Percentiles rank a stretch among this genome's conserved stretches.
phyloP scores from a whole-genome alignment of 2,113 vertebrate genomes.

The Hydrolagus affinis region DNA sequence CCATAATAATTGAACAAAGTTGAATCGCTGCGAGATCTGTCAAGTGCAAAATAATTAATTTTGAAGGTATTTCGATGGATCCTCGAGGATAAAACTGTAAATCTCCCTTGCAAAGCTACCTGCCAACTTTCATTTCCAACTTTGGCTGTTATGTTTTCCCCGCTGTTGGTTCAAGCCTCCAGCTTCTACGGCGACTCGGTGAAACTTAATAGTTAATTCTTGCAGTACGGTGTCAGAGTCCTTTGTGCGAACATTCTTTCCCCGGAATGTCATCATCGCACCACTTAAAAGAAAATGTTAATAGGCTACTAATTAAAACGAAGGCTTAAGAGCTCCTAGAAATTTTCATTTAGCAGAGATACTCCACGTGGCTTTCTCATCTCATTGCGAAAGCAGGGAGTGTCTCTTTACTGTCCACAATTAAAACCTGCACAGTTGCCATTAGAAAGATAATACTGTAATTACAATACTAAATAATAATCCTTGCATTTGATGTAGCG shows the following conservation, averaged over 20 bases:
- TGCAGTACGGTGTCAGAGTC: neutral
- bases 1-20: neutral
- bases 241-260: neutral
- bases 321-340: neutral
- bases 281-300: constrained; percentile 4
- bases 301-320: constrained; percentile 6
- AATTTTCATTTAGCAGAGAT: neutral
- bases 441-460: no score
- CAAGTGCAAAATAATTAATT: constrained; percentile 1
- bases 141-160: neutral
- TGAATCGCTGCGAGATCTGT: neutral
- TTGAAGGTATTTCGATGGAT: neutral
- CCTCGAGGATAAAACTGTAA: neutral
- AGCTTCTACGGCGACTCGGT: neutral
- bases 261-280: neutral
- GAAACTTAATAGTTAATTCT: constrained; percentile 1
- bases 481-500: no score
- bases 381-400: neutral
- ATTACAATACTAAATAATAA: no score
- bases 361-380: neutral
- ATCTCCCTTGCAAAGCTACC: neutral
- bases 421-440: neutral
- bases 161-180: neutral
- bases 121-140: neutral
- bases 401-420: neutral